These are phyloP conservation scores for Macrophya alboannulata DNA, from an alignment of 2,888 invertebrate species.

Conservation along the genomic window DNA sequence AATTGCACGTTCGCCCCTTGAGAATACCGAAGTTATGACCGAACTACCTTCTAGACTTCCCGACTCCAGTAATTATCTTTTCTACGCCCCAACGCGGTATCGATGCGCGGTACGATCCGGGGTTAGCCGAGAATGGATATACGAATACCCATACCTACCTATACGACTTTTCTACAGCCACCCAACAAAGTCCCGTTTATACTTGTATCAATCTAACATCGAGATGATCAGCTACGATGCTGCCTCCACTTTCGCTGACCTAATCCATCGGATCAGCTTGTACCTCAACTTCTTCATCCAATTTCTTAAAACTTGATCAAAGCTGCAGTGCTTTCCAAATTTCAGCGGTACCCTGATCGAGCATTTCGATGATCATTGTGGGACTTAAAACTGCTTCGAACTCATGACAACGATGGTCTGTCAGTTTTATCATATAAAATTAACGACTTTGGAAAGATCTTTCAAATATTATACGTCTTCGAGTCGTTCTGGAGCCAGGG, in stretches of 20 bases:
- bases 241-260: slow-evolving; percentile 1
- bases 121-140: slow-evolving; percentile 10
- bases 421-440: slow-evolving; percentile 18
- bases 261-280: neutral
- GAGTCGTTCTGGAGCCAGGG: slow-evolving; percentile 15
- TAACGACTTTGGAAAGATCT: slow-evolving; percentile 9
- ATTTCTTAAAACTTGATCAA: neutral
- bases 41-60: slow-evolving; percentile 72
- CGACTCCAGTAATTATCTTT: slow-evolving; percentile 77
- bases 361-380: neutral
- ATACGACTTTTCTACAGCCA: neutral
- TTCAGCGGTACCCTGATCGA: too few relatives aligned
- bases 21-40: slow-evolving; percentile 77
- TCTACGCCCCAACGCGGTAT: slow-evolving; percentile 61
- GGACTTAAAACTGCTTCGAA: neutral
- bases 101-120: slow-evolving; percentile 24
- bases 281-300: neutral
- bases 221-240: slow-evolving; percentile 13
- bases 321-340: neutral
- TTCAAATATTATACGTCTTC: slow-evolving; percentile 24
- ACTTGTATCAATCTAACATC: slow-evolving; percentile 37
- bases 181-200: slow-evolving; percentile 15
- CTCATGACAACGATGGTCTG: neutral
- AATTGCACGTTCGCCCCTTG: slow-evolving; percentile 73
- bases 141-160: neutral